Percentiles rank a stretch among this genome's conserved stretches.
phyloP scores from a whole-genome alignment of 1,140 invertebrate species.

The Eupristina koningsbergeri region DNA sequence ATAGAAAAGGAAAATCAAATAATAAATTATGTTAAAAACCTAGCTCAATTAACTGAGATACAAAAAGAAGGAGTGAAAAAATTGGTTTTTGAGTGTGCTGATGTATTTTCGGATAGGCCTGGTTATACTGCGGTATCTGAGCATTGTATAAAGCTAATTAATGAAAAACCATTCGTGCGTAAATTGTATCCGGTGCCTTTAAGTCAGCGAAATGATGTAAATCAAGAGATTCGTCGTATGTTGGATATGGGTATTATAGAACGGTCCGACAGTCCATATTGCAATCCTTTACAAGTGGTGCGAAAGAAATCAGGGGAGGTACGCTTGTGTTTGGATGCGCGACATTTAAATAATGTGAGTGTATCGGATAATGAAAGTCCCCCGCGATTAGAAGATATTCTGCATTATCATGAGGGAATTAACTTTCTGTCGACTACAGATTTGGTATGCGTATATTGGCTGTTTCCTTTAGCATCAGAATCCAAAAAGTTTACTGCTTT shows the following conservation, averaged over 20 bases:
- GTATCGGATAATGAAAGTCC: constrained; percentile 46
- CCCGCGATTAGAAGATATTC: constrained; percentile 31
- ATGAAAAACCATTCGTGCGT: neutral
- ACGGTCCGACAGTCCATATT: neutral
- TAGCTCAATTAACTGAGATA: neutral
- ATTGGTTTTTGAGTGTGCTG: neutral
- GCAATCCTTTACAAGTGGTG: constrained; percentile 59
- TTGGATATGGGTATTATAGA: too few species aligned
- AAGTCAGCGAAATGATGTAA: constrained; percentile 61
- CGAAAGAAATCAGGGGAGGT: constrained; percentile 57
- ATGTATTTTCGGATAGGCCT: neutral
- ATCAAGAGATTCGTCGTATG: constrained; percentile 44
- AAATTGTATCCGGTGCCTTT: constrained; percentile 57
- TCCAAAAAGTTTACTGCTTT: constrained; percentile 62
- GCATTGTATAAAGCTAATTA: constrained; percentile 4
- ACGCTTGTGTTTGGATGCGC: constrained; percentile 62
- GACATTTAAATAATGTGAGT: constrained; percentile 34
- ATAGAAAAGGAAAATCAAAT: too few species aligned
- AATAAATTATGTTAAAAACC: neutral
- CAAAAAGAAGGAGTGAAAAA: neutral
- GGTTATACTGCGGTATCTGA: neutral
- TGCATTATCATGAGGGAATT: constrained; percentile 33
- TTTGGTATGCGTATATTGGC: constrained; percentile 60
- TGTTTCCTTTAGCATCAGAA: constrained; percentile 57
- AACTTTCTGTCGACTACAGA: constrained; percentile 44